Evolutionary conservation across 2,888 invertebrate species (phyloP).

Genomic region (Apamea anceps): DNA sequence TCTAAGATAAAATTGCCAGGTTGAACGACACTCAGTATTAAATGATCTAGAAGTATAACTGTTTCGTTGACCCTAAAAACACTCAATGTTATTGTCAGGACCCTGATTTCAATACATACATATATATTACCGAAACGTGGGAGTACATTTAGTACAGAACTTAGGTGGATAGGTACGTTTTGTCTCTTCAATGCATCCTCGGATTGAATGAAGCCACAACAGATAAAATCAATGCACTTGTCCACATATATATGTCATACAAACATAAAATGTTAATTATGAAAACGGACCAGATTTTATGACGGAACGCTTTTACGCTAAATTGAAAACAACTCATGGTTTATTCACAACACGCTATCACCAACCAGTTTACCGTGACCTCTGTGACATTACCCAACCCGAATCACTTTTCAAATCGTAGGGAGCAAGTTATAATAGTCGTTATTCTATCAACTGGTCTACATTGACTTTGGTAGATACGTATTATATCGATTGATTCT

Average conservation of each 20-base stretch:
- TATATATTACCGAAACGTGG: neutral
- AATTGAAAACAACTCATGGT: constrained; percentile 90
- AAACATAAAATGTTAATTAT: constrained; percentile 86
- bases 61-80: constrained; percentile 29
- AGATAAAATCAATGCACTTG: constrained; percentile 69
- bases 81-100: constrained; percentile 36
- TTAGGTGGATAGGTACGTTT: neutral
- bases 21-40: neutral
- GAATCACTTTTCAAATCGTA: constrained; percentile 64
- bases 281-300: constrained; percentile 82
- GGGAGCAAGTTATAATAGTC: constrained; percentile 71
- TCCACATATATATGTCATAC: constrained; percentile 72
- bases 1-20: neutral
- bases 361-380: constrained; percentile 78
- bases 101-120: constrained; percentile 29
- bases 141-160: constrained; percentile 7
- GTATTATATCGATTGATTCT: constrained; percentile 71
- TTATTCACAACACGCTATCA: constrained; percentile 85
- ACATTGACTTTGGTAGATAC: constrained; percentile 70
- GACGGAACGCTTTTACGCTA: constrained; percentile 88
- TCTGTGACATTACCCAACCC: constrained; percentile 72
- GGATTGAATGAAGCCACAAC: constrained; percentile 55
- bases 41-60: constrained; percentile 34
- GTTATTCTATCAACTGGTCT: constrained; percentile 69
- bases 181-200: constrained; percentile 12